phyloP scores from a whole-genome alignment of 2,888 invertebrate species.

The Heliothis peltigera region DNA sequence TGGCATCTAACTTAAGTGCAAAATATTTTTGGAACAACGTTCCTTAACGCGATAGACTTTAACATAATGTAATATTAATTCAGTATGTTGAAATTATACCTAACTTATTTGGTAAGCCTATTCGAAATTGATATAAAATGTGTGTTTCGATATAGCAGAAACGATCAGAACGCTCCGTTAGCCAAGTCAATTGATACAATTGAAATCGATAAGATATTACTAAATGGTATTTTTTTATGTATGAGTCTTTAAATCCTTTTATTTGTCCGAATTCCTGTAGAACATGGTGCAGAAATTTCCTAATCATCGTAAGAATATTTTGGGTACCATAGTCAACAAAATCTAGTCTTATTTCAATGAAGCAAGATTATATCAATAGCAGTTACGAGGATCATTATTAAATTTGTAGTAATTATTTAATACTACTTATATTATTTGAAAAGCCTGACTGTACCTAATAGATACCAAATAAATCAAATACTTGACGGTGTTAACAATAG shows the following conservation, averaged over 20 bases:
- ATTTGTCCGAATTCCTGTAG: background rate
- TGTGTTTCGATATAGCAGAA: constrained; percentile 10
- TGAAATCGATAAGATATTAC: constrained; percentile 15
- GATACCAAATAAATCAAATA: too few species aligned
- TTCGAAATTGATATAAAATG: background rate
- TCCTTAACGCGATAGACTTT: too few species aligned
- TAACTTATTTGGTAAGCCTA: background rate
- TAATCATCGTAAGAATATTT: background rate
- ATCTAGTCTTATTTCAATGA: too few species aligned
- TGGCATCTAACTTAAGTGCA: background rate
- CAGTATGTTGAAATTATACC: background rate
- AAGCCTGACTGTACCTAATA: too few species aligned
- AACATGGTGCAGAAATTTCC: background rate
- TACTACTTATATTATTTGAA: too few species aligned
- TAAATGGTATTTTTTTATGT: background rate
- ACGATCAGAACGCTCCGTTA: constrained; percentile 20
- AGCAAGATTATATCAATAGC: too few species aligned
- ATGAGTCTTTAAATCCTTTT: background rate
- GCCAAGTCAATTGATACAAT: constrained; percentile 21
- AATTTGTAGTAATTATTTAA: too few species aligned
- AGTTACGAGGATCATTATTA: too few species aligned
- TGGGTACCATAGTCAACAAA: background rate
- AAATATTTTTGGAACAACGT: too few species aligned
- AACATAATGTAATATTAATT: too few species aligned
- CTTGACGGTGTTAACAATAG: too few species aligned